phyloP scores from a whole-genome alignment of 2,888 invertebrate genomes.

The Drosophila eohydei region DNA sequence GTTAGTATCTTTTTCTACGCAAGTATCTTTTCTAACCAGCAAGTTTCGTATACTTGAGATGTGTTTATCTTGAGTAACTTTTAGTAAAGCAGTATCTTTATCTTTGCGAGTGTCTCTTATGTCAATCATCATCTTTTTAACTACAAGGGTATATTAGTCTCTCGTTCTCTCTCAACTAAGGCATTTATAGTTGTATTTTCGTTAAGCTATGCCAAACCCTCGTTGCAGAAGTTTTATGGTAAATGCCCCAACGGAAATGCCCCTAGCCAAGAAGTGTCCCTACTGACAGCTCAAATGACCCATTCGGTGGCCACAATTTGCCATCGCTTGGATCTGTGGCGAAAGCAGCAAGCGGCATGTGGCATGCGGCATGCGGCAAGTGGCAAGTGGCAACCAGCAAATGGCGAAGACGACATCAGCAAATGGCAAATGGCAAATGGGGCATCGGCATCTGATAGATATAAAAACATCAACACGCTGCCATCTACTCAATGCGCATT shows the following conservation, averaged over 20 bases:
- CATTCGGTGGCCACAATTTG: slow-evolving; percentile 59
- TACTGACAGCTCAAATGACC: slow-evolving; percentile 60
- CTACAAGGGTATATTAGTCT: slow-evolving; percentile 1
- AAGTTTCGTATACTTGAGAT: not conserved
- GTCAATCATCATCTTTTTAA: not conserved
- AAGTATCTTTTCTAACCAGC: not conserved
- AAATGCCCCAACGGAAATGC: slow-evolving; percentile 46
- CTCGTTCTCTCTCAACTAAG: not conserved
- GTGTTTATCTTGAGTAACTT: not conserved
- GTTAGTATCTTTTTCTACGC: not conserved
- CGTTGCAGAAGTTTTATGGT: slow-evolving; percentile 25
- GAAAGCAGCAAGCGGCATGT: slow-evolving; percentile 37
- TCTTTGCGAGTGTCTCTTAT: not conserved
- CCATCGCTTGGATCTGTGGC: slow-evolving; percentile 40
- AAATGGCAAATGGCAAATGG: slow-evolving; percentile 27
- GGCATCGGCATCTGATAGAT: slow-evolving; percentile 68
- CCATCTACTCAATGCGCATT: slow-evolving; percentile 33
- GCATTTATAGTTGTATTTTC: slow-evolving; percentile 6
- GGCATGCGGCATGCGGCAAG: slow-evolving; percentile 42
- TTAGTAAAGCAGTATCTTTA: not conserved
- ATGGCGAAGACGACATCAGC: slow-evolving; percentile 29
- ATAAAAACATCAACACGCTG: slow-evolving; percentile 76
- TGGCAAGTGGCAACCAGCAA: slow-evolving; percentile 25
- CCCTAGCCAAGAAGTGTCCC: slow-evolving; percentile 49
- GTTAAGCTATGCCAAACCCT: slow-evolving; percentile 6